phyloP scores from a whole-genome alignment of 2,113 vertebrate species.

The Pachyramphus minor region DNA sequence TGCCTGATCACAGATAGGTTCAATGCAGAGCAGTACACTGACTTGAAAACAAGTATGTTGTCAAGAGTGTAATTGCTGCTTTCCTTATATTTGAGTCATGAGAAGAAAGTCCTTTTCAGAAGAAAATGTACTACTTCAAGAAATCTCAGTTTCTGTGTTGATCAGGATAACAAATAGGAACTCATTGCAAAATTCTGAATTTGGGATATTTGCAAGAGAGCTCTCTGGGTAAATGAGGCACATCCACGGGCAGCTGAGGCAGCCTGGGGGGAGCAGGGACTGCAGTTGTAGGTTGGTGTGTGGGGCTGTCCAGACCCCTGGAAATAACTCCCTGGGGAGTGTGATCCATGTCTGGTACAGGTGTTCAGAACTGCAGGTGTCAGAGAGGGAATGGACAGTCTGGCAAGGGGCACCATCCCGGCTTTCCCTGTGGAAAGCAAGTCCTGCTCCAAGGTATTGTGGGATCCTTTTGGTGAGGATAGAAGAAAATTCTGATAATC shows the following conservation, averaged over 20 bases:
- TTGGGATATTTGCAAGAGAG: neutral
- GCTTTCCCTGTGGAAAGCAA: neutral
- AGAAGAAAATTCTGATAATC: neutral
- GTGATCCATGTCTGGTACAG: neutral
- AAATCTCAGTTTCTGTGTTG: neutral
- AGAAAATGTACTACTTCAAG: neutral
- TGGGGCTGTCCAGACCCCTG: neutral
- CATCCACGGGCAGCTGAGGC: neutral
- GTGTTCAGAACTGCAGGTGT: neutral
- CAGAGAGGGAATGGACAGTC: neutral
- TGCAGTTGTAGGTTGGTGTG: neutral
- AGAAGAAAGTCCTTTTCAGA: neutral
- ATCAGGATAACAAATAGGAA: neutral
- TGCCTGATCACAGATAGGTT: neutral
- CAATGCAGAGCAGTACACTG: neutral
- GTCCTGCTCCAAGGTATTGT: neutral
- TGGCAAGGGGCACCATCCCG: neutral
- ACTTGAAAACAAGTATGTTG: accelerated
- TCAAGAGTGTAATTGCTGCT: neutral
- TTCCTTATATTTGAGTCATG: neutral
- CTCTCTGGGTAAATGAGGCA: neutral
- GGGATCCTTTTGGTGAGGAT: neutral
- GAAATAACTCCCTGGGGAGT: neutral
- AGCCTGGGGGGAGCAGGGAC: neutral
- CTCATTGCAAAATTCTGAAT: neutral